These are phyloP conservation scores for Halichoerus grypus DNA, from an alignment of 2,113 vertebrate genomes.

Conservation along the genomic window DNA sequence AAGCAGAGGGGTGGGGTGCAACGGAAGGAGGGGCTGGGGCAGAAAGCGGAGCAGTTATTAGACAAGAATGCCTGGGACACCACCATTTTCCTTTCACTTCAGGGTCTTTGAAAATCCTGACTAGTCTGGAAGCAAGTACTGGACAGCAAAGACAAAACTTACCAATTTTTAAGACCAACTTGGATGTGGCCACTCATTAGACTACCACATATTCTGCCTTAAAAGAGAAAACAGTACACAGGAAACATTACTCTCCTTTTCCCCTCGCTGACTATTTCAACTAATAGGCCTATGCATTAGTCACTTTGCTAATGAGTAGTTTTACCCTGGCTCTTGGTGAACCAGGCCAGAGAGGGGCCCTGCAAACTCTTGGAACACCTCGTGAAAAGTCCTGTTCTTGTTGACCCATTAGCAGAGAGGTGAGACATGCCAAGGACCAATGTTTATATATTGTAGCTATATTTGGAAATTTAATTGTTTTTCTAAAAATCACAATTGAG, in stretches of 20 bases:
- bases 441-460: constrained; percentile 54
- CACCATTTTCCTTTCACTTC: constrained; percentile 30
- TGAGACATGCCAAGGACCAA: constrained; percentile 65
- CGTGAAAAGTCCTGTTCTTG: constrained; percentile 52
- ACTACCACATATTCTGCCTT: constrained; percentile 46
- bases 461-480: constrained; percentile 80
- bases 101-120: constrained; percentile 50
- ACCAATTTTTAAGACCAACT: constrained; percentile 47
- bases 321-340: constrained; percentile 61
- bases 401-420: constrained; percentile 71
- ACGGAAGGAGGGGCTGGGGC: background rate
- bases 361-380: constrained; percentile 75
- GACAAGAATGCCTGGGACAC: background rate
- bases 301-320: constrained; percentile 76
- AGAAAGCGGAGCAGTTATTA: background rate
- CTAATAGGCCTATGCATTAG: constrained; percentile 61
- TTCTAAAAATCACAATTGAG: constrained; percentile 69
- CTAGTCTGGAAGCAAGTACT: constrained; percentile 11
- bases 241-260: constrained; percentile 69
- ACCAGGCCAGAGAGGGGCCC: constrained; percentile 62
- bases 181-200: constrained; percentile 44
- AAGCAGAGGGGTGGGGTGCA: background rate
- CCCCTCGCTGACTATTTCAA: constrained; percentile 60
- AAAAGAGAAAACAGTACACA: constrained; percentile 61
- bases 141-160: constrained; percentile 41